Conservation (phyloP, 2,113 vertebrate genomes). For the Rhombomys opimus region DNA sequence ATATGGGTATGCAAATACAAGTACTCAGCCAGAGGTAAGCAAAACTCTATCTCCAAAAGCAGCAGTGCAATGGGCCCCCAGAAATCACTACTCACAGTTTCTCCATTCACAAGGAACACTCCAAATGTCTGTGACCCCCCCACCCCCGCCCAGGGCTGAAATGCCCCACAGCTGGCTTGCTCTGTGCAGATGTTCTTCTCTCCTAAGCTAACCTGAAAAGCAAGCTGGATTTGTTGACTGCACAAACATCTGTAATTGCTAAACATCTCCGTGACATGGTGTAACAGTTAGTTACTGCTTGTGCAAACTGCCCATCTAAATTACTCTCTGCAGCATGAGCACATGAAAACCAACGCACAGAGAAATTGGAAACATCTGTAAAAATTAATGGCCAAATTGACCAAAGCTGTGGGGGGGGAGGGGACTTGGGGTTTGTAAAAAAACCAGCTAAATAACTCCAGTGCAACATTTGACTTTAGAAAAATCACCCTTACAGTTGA, state of each 20-base stretch:
- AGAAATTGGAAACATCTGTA: conserved; percentile 85
- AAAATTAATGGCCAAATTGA: conserved; percentile 80
- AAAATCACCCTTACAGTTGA: conserved; percentile 59
- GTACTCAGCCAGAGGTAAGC: conserved; percentile 35
- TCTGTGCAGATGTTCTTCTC: conserved; percentile 62
- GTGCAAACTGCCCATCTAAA: conserved; percentile 76
- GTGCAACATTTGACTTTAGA: conserved; percentile 67
- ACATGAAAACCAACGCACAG: conserved; percentile 80
- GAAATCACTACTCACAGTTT: conserved; percentile 61
- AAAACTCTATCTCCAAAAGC: conserved; percentile 48
- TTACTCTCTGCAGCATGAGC: conserved; percentile 79
- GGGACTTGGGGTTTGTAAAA: not conserved
- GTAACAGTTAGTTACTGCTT: conserved; percentile 80
- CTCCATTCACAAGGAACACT: conserved; percentile 63
- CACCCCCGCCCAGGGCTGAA: conserved; percentile 44
- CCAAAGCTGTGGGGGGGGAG: conserved; percentile 1
- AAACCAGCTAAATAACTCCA: conserved; percentile 75
- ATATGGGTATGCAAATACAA: conserved; percentile 51
- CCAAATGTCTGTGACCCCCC: conserved; percentile 27
- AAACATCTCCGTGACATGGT: conserved; percentile 76
- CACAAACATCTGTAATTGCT: conserved; percentile 80
- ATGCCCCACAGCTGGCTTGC: conserved; percentile 52
- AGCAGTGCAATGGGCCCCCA: conserved; percentile 32
- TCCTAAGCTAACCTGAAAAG: conserved; percentile 74
- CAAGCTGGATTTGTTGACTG: conserved; percentile 76